phyloP scores from a whole-genome alignment of 30 jellyfish, hydroid and myxozoan species.

The Turritopsis rubra region DNA sequence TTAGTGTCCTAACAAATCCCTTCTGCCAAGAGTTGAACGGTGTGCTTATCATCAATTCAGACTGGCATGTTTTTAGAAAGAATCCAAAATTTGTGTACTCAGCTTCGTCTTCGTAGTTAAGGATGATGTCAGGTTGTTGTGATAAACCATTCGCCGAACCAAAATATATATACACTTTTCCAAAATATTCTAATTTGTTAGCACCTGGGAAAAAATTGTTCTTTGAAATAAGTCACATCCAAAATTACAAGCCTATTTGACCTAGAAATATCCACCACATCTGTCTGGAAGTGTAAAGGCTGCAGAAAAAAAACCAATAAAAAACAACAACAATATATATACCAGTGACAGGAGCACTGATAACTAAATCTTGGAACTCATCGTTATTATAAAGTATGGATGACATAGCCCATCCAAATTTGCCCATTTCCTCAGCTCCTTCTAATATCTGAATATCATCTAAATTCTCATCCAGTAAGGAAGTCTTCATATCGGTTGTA shows the following conservation, averaged over 20 bases:
- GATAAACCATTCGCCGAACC: slow-evolving; percentile 36
- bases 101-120: slow-evolving; percentile 29
- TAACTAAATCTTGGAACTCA: slow-evolving; percentile 61
- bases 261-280: not conserved
- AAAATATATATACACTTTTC: slow-evolving; percentile 55
- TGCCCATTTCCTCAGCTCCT: slow-evolving; percentile 60
- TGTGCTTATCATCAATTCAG: slow-evolving; percentile 9
- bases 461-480: not conserved
- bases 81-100: slow-evolving; percentile 63
- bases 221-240: not conserved
- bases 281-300: not conserved
- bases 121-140: slow-evolving; percentile 32
- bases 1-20: slow-evolving; percentile 53
- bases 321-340: not conserved
- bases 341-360: slow-evolving; percentile 75
- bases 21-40: slow-evolving; percentile 48
- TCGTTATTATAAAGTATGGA: slow-evolving; percentile 50
- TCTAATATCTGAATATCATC: slow-evolving; percentile 25
- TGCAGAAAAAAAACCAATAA: not conserved
- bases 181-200: slow-evolving; percentile 38
- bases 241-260: not conserved
- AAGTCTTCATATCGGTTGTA: not conserved
- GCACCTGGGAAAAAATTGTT: slow-evolving; percentile 48
- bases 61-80: slow-evolving; percentile 24
- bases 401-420: slow-evolving; percentile 63